Base-by-base conservation (phyloP, 2,888 invertebrate species). In the Chymomyza amoena region DNA sequence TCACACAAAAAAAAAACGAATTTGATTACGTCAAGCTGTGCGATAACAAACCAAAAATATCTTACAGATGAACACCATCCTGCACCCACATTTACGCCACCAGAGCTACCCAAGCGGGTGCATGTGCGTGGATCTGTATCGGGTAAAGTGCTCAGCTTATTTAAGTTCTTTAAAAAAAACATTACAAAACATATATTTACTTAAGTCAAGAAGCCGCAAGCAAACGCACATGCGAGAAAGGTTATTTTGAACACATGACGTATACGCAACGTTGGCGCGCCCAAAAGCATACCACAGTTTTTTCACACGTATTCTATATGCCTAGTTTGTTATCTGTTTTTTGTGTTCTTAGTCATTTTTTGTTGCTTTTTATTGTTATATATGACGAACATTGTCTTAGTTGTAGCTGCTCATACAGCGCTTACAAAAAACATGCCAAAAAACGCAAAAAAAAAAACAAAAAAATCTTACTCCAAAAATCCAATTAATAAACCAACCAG, bases 61-160 rank as follows among this genome's bases (percentile, higher is more conserved):
- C 95, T 96, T 97, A 94, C 97, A 97, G 97, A 97, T 96, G 97
- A 97, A 94, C 96, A 96, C 95, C 97, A 97, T 94, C 96, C 97
- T 95, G 97, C 97, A 94, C 97, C 97, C 94, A 97, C 97, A 94
- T 97, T 97, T 95, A 98, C 97, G 94, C 97, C 97, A 95, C 97
- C 97, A 95, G 97, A 97, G 96, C 96, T 98, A 95, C 97, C 97
- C 95, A 98, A 98, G 96, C 96, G 97, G 96, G 97, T 97, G 95
- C 97, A 97, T 96, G 96, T 97, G 93, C 95, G 97, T 97, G 97
- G 97, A 97, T 94, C 93, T 89, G 91, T 93, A 90, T 90, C 92
- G 90, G 92, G 90, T 90, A 90, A 90, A 88, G 79, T 54, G 18
- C 28, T 56, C 61, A 36, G 54, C 56, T 20, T 67, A 45, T 13